Evolutionary conservation across 2,888 invertebrate genomes (phyloP).

Genomic region (Rhamnusium bicolor): DNA sequence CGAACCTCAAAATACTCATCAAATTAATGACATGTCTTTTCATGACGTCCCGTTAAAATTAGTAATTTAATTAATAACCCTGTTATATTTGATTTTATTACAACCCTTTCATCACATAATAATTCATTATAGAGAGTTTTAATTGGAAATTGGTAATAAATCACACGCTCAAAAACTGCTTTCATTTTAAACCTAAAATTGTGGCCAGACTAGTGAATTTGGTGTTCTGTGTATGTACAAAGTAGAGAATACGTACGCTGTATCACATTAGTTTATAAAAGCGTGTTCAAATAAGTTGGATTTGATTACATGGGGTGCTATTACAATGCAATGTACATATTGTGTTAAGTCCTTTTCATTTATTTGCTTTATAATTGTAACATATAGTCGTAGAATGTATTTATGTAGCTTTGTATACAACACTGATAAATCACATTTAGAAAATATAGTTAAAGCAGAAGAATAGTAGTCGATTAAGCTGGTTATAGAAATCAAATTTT

Average conservation of each 20-base stretch:
- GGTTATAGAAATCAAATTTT: constrained; percentile 7
- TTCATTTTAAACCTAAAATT: constrained; percentile 26
- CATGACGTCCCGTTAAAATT: neutral
- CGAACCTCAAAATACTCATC: neutral
- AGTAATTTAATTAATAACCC: neutral
- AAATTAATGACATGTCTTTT: neutral
- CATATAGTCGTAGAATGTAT: constrained; percentile 2
- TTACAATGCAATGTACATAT: constrained; percentile 6
- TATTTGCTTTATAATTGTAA: constrained; percentile 17
- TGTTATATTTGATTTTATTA: constrained; percentile 9
- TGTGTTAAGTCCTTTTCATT: constrained; percentile 20
- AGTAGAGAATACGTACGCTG: constrained; percentile 10
- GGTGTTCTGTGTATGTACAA: neutral
- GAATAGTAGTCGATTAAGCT: constrained; percentile 26
- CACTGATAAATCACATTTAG: constrained; percentile 24
- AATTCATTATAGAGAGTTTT: constrained; percentile 2
- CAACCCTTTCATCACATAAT: neutral
- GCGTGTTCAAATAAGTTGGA: constrained; percentile 13
- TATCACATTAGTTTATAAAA: constrained; percentile 3
- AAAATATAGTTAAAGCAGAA: constrained; percentile 26
- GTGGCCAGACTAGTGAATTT: neutral
- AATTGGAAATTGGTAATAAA: constrained; percentile 10
- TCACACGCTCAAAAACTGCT: neutral
- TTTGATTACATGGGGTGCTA: constrained; percentile 5
- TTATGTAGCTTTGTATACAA: neutral